Base-by-base conservation (phyloP, 37 sponge, comb jelly and placozoan genomes). In the Lycopodina hypogea region DNA sequence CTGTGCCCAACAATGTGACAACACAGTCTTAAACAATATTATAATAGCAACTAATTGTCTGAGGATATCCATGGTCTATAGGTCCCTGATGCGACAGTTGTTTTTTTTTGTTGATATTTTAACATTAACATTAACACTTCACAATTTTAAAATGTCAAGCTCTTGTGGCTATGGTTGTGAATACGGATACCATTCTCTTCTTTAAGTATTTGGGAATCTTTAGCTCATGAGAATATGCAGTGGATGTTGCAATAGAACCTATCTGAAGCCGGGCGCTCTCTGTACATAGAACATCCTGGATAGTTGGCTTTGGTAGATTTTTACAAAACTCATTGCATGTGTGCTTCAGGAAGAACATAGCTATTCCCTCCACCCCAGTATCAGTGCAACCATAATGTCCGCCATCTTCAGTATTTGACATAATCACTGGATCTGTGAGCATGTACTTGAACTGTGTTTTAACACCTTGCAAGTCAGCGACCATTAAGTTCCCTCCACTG, bases 391-490 rank as follows among this genome's bases (percentile, higher is more conserved):
- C 86, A 42, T 86, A 86, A 8, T 34, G 34, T 1, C 68, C 57
- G 35, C 51, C 51, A 40, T 71, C 28, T 21, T 51, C 53, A 4
- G 28, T 42, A 22, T 45, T 33, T 12, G 85, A 84, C 26, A 84
- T 26, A 1, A 86, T 39, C 23, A 67, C 80, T 1, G 86, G 86
- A 56, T 86, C 86, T 40, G 86, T 86, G 6, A 86, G 81, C 32
- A 39, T 55, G 72, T 71, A 84, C 9, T 28, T 69, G 26, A 23
- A 41, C 34, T 73, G 58, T 17, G 6, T 40, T 59, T 75, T 40
- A 24, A 86, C 86, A 1, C 86, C 86, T 37, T 86, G 86, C 35
- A 86, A 30, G 69, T 80, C 80, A 45, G 81, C 80, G 23, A 75
- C 50, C 86, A 86, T 86, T 33, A 40, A 32, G 22, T 86, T 57